These are phyloP conservation scores for Lophius piscatorius DNA, from an alignment of 2,113 vertebrate genomes.

Conservation along the genomic window DNA sequence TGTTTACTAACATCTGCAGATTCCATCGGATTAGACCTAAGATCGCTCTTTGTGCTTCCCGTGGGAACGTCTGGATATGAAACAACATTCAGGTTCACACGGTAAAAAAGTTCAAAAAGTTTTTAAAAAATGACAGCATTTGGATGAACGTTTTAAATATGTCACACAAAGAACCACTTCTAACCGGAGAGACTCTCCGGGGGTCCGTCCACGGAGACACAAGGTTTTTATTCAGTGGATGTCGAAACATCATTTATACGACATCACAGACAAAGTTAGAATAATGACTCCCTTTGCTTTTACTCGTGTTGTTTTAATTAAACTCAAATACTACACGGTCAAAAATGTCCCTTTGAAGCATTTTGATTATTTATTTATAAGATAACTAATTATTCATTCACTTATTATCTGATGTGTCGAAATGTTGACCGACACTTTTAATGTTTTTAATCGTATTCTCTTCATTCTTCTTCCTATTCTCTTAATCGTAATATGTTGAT, in stretches of 20 bases:
- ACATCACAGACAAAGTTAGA: slow-evolving; percentile 2
- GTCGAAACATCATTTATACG: slow-evolving; percentile 10
- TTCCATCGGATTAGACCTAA: slow-evolving; percentile 55
- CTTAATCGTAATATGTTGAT: too few relatives aligned
- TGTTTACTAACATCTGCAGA: slow-evolving; percentile 69
- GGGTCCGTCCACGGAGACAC: not conserved
- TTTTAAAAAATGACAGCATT: not conserved
- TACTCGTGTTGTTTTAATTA: not conserved
- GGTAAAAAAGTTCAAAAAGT: too few relatives aligned
- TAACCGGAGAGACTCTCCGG: slow-evolving; percentile 4
- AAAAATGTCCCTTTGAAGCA: too few relatives aligned
- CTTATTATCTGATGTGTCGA: too few relatives aligned
- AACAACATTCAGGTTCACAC: slow-evolving; percentile 41
- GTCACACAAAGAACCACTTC: not conserved
- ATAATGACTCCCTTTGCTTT: not conserved
- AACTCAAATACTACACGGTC: not conserved
- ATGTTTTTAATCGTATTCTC: too few relatives aligned
- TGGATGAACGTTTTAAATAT: slow-evolving; percentile 32
- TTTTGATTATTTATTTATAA: too few relatives aligned
- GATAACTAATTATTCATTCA: too few relatives aligned
- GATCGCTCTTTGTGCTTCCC: slow-evolving; percentile 45
- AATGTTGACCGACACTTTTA: too few relatives aligned
- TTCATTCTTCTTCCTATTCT: too few relatives aligned
- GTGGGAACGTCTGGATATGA: slow-evolving; percentile 52
- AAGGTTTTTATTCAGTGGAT: not conserved